These are phyloP conservation scores for Spilarctia lutea DNA, from an alignment of 2,888 invertebrate genomes.

Conservation along the genomic window DNA sequence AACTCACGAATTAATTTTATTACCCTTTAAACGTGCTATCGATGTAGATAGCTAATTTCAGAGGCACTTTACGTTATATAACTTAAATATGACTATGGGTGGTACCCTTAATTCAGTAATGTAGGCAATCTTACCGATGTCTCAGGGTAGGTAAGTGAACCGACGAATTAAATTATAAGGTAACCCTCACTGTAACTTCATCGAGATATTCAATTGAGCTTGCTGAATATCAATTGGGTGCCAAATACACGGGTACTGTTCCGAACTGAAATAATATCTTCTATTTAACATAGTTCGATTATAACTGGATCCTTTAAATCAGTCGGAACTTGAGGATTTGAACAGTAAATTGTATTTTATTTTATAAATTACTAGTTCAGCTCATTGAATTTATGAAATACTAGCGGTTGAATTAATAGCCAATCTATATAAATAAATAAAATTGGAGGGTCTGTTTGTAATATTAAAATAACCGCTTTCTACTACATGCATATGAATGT, in stretches of 20 bases:
- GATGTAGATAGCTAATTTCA: slow-evolving; percentile 16
- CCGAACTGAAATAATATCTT: slow-evolving; percentile 57
- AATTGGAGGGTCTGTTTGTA: no score
- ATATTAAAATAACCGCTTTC: no score
- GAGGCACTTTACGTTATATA: slow-evolving; percentile 32
- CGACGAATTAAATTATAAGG: slow-evolving; percentile 69
- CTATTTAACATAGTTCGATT: slow-evolving; percentile 42
- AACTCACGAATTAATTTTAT: slow-evolving; percentile 4
- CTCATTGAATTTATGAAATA: not conserved
- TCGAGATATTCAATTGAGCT: slow-evolving; percentile 64
- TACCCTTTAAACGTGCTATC: slow-evolving; percentile 1
- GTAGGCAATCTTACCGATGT: slow-evolving; percentile 58
- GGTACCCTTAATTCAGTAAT: slow-evolving; percentile 64
- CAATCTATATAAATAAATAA: no score
- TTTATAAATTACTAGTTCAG: not conserved
- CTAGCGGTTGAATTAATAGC: no score
- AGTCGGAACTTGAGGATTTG: slow-evolving; percentile 4
- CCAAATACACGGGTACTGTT: slow-evolving; percentile 50
- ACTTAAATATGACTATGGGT: slow-evolving; percentile 42
- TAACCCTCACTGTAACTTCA: slow-evolving; percentile 57
- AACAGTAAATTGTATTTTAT: not conserved
- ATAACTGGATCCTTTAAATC: slow-evolving; percentile 25
- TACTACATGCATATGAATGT: no score
- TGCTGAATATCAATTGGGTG: slow-evolving; percentile 65
- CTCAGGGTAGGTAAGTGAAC: slow-evolving; percentile 58